Base-by-base conservation (phyloP, 2,113 vertebrate genomes). In the Tetrao urogallus region DNA sequence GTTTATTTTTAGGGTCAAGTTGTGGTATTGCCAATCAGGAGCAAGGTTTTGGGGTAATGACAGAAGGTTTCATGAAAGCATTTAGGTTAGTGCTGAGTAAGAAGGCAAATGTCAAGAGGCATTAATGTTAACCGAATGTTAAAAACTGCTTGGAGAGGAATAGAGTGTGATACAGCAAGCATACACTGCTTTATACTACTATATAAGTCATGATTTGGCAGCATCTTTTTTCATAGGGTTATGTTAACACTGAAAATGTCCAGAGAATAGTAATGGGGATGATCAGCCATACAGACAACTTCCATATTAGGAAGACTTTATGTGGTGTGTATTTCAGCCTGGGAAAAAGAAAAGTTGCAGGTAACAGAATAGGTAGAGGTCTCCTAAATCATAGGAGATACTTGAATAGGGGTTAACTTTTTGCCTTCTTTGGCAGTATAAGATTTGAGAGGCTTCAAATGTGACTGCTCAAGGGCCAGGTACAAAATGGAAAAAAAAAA, bases 41-140 rank as follows among this genome's bases (percentile, higher is more conserved):
- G 28, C 16, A 56, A 83, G 65, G 65, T 77, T 92, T 93, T 81
- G 38, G 60, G 38, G 22, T 92, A 78, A 74, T 80, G 84, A 86
- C 81, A 82, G 80, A 84, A 92, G 86, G 34, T 89, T 92, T 61
- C 47, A 27, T 42, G 77, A 58, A 70, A 71, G 65, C 47, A 75
- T 67, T 67, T 93, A 84, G 83, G 89, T 93, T 74, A 86, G 65
- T 75, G 73, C 81, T 92, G 93, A 75, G 86, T 50, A 84, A 78
- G 86, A 89, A 90, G 73, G 83, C 93, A 84, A 93, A 94, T 18
- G 57, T 90, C 93, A 82, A 78, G 86, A 72, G 71, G 81, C 83
- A 71, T 84, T 96, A 92, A 94, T 86, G 83, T 92, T 92, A 83
- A 81, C 77, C 81, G 63, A 84, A 86, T 94, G 93, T 77, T 92